Evolutionary conservation across 2,113 vertebrate species (phyloP), one percentile per base, ranked within the genome.

Genomic region (Sinocyclocheilus anshuiensis): DNA sequence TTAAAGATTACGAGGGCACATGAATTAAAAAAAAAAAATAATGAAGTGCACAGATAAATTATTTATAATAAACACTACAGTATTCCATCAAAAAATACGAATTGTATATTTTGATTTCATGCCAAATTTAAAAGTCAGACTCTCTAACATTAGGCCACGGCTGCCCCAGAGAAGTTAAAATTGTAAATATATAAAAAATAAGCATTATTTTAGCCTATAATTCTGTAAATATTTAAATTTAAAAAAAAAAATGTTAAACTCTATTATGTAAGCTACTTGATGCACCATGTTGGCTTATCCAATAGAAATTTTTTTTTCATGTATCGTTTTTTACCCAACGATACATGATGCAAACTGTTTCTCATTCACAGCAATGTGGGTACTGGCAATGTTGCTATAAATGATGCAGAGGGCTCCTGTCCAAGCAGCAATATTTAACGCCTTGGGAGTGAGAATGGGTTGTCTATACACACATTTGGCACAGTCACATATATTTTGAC

Each of bases 371-470:
- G 45, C 45, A 76, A 76, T 76, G 39, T 9, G 3, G 71, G 42
- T 42, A 76, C 22, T 76, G 42, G 39, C 22, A 45, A 26, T 26
- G 39, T 1, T 11, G 3, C 74, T 26, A 16, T 76, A 24, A 50
- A 76, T 50, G 42, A 50, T 3, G 13, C 74, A 24, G n/a, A 26
- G 74, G 12, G n/a, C 74, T 76, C 39, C 42, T 48, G 39, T 42
- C 74, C 74, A 50, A 76, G 74, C 22, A 74, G 36, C 20, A 26
- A 15, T 76, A 50, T 76, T 76, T 76, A 76, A 50, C 74, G 26
- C 74, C n/a, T 26, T 50, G 45, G 42, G 42, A 48, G 74, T 16
- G 74, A 7, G n/a, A 76, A 48, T 48, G n/a, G 39, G 42, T 76
- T 76, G 42, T 76, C 72, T 76, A n/a, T 13, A 13, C 33, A 42